A percentile compares a stretch with the other conserved stretches of the same genome.
Evolutionary conservation across 2,113 vertebrate genomes (phyloP).

Genomic region (Symphodus melops): DNA sequence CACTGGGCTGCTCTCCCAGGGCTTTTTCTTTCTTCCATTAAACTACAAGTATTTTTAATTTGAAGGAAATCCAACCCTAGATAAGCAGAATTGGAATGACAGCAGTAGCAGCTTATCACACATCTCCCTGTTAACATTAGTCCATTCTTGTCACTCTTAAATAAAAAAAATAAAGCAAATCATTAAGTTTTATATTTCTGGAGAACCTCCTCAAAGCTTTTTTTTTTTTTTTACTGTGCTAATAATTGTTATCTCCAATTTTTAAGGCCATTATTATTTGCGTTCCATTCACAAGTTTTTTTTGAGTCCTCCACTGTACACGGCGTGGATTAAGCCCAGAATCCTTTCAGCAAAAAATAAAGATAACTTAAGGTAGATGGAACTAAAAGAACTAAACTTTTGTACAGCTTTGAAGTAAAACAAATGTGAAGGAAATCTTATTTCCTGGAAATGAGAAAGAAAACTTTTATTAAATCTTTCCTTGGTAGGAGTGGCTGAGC

Average conservation of each 20-base stretch:
- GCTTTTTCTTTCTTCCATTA: background rate
- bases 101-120: background rate
- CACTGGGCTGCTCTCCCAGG: background rate
- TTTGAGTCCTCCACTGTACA: too few species aligned
- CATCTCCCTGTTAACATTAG: background rate
- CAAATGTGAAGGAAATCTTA: background rate
- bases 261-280: background rate
- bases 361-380: too few species aligned
- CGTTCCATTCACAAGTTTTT: background rate
- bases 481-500: background rate
- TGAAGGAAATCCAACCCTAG: background rate
- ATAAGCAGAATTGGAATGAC: constrained; percentile 4
- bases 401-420: too few species aligned
- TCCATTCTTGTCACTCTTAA: background rate
- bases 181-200: background rate
- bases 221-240: background rate
- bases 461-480: background rate
- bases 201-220: background rate
- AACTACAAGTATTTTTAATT: background rate
- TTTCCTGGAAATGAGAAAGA: background rate
- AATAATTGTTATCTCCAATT: background rate
- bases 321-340: background rate
- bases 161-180: background rate
- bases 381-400: background rate
- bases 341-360: too few species aligned